Evolutionary conservation across 1,140 invertebrate species (phyloP), one percentile per base, ranked within the genome.

Genomic region (Tetragnatha versicolor): DNA sequence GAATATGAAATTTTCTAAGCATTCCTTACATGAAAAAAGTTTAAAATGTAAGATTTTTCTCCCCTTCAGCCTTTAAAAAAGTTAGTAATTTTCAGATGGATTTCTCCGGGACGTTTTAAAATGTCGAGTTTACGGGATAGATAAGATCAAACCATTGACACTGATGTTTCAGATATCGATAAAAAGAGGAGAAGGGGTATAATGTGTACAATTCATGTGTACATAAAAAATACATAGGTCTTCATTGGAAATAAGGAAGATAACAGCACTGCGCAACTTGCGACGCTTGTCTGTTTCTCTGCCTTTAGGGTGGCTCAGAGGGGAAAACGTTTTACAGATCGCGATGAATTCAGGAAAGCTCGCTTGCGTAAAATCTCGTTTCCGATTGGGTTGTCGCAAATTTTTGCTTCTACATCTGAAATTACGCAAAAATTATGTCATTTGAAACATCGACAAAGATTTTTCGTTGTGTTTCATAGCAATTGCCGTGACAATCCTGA

Each of bases 301-400:
- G 65, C 65, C 27, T 14, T 2, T 29, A 1, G 7, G 51, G 25
- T 68, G 20, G 20, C 9, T 14, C 12, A 31, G 65, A 42, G 51
- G 65, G 49, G 65, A 68, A 68, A 68, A 51, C 65, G 65, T 35
- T 68, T 42, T 68, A 68, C 65, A 51, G 42, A n/a, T n/a, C n/a
- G n/a, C n/a, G n/a, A n/a, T n/a, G n/a, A n/a, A n/a, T n/a, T n/a
- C n/a, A n/a, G n/a, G n/a, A n/a, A n/a, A n/a, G n/a, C n/a, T n/a
- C n/a, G n/a, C n/a, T n/a, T n/a, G n/a, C n/a, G n/a, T n/a, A n/a
- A n/a, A n/a, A n/a, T n/a, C n/a, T n/a, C n/a, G n/a, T n/a, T n/a
- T n/a, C n/a, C n/a, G n/a, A n/a, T n/a, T n/a, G n/a, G n/a, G n/a
- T n/a, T n/a, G n/a, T n/a, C n/a, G n/a, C n/a, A n/a, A n/a, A n/a